Evolutionary conservation across 2,888 invertebrate genomes (phyloP).

Genomic region (Branchellion lobata): DNA sequence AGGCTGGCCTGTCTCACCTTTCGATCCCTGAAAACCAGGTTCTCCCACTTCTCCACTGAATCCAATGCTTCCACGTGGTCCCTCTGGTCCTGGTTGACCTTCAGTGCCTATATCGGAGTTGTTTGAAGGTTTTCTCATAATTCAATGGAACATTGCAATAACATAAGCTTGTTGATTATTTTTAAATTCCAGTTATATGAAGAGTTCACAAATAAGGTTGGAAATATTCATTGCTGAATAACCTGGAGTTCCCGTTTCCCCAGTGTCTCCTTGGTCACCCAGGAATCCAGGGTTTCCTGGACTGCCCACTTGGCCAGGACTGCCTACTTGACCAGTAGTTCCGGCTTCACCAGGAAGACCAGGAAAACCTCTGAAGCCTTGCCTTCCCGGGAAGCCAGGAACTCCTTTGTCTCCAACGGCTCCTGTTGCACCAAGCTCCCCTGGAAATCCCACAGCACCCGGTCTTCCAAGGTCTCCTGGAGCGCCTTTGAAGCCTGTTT

Average conservation of each 20-base stretch:
- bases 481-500: neutral
- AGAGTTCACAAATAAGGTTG: no score
- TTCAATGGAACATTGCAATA: no score
- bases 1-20: conserved; percentile 20
- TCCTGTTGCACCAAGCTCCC: conserved; percentile 34
- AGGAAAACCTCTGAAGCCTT: neutral
- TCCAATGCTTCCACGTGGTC: neutral
- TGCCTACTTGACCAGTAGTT: conserved; percentile 37
- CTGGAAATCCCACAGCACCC: neutral
- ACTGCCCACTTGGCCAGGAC: conserved; percentile 3
- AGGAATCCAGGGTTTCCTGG: conserved; percentile 20
- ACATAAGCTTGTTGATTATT: no score
- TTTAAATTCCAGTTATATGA: no score
- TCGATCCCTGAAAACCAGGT: neutral
- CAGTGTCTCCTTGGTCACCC: conserved; percentile 31
- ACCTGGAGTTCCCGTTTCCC: neutral
- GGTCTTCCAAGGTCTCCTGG: neutral
- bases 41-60: neutral
- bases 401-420: conserved; percentile 42
- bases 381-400: conserved; percentile 36
- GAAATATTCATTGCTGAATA: no score
- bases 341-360: conserved; percentile 22
- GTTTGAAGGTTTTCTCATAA: no score
- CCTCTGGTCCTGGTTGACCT: neutral
- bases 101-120: no score